Percentiles rank a stretch among this genome's conserved stretches.
Evolutionary conservation across 2,797 vertebrate species (phyloP).

Genomic region (Hydrolagus colliei): DNA sequence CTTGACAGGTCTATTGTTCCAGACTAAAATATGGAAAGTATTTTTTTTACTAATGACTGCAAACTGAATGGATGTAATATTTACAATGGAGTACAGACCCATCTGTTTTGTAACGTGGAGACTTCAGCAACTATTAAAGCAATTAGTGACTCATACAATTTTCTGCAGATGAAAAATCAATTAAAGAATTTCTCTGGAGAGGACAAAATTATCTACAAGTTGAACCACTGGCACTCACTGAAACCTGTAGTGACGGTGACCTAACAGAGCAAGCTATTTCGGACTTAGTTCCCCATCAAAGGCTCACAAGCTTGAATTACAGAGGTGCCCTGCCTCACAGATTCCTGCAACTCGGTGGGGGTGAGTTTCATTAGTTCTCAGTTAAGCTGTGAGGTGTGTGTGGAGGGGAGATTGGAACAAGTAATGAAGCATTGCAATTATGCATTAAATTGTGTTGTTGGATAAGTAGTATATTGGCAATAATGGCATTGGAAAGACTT

Average conservation of each 20-base stretch:
- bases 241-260: background rate
- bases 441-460: background rate
- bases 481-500: no score
- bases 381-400: background rate
- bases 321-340: background rate
- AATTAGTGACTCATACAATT: background rate
- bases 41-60: background rate
- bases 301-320: background rate
- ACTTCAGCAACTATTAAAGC: background rate
- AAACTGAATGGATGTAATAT: background rate
- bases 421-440: background rate
- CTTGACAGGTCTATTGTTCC: background rate
- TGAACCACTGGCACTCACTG: background rate
- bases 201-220: background rate
- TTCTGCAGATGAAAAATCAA: slow-evolving; percentile 8
- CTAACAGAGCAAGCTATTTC: background rate
- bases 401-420: background rate
- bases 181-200: background rate
- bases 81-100: background rate
- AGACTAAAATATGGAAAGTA: background rate
- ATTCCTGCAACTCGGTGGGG: background rate
- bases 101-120: background rate
- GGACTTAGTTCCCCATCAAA: background rate
- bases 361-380: background rate
- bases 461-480: background rate